Conservation (phyloP, 2,888 invertebrate genomes). For the Spisula subtruncata region DNA sequence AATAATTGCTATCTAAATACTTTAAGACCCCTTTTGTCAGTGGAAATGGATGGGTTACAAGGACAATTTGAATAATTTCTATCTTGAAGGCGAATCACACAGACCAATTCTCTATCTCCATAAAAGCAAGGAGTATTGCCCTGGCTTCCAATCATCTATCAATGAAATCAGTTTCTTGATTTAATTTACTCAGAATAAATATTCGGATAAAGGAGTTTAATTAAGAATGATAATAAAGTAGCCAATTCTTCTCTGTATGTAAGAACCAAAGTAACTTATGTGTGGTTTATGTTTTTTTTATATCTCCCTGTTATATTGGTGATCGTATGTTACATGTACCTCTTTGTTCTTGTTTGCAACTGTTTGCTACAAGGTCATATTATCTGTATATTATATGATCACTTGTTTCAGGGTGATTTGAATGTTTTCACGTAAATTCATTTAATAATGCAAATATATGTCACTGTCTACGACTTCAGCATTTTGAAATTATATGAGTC, state of each 20-base stretch:
- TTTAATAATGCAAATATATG: no score
- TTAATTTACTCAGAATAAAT: not conserved
- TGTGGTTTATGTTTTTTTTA: no score
- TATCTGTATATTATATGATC: no score
- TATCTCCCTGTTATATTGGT: no score
- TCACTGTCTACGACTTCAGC: no score
- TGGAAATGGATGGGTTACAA: slow-evolving; percentile 2
- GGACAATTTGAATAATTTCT: not conserved
- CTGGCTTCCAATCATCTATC: not conserved
- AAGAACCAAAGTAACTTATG: no score
- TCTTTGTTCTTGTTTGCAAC: no score
- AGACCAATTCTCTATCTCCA: not conserved
- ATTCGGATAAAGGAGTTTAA: not conserved
- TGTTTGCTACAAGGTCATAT: no score
- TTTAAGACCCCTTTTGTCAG: slow-evolving; percentile 11
- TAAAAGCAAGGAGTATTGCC: not conserved
- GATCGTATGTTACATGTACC: no score
- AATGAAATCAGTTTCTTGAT: slow-evolving; percentile 1
- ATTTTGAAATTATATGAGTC: no score
- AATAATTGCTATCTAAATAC: slow-evolving; percentile 8
- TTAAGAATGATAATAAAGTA: not conserved
- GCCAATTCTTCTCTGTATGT: not conserved
- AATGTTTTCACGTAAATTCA: no score
- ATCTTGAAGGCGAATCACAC: not conserved
- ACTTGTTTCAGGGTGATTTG: no score